These are phyloP conservation scores for Drepana arcuata DNA, from an alignment of 1,140 invertebrate species.

Conservation along the genomic window DNA sequence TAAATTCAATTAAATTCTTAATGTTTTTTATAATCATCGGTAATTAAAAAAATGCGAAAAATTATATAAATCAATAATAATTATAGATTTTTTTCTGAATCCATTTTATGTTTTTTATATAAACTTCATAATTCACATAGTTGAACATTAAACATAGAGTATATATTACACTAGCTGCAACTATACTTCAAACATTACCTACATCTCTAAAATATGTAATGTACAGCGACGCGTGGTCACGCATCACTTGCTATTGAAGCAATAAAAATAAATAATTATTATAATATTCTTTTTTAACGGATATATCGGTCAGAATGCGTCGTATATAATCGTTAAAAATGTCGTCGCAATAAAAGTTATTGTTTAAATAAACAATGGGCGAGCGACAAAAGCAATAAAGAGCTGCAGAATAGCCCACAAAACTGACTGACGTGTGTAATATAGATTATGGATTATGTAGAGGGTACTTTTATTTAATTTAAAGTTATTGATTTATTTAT, in stretches of 20 bases:
- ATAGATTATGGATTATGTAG: constrained; percentile 36
- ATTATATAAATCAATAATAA: no score
- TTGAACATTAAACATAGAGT: background rate
- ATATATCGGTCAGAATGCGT: background rate
- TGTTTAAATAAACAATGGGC: constrained; percentile 63
- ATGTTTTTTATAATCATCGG: no score
- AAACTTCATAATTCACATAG: background rate
- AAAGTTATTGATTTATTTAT: no score
- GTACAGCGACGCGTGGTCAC: no score
- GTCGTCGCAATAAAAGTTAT: constrained; percentile 53
- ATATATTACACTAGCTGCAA: background rate
- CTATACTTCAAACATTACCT: background rate
- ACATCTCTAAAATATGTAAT: background rate
- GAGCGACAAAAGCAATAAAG: constrained; percentile 48
- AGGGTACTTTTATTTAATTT: no score
- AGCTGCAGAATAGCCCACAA: constrained; percentile 36
- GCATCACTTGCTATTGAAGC: background rate
- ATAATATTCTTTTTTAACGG: constrained; percentile 3
- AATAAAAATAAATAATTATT: background rate
- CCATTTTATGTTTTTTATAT: no score
- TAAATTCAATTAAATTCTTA: no score
- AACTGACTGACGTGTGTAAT: constrained; percentile 38
- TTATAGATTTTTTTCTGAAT: no score
- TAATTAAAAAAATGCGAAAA: no score
- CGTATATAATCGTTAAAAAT: constrained; percentile 50